Conservation (phyloP, 2,888 invertebrate genomes). For the Drosophila austrosaltans region DNA sequence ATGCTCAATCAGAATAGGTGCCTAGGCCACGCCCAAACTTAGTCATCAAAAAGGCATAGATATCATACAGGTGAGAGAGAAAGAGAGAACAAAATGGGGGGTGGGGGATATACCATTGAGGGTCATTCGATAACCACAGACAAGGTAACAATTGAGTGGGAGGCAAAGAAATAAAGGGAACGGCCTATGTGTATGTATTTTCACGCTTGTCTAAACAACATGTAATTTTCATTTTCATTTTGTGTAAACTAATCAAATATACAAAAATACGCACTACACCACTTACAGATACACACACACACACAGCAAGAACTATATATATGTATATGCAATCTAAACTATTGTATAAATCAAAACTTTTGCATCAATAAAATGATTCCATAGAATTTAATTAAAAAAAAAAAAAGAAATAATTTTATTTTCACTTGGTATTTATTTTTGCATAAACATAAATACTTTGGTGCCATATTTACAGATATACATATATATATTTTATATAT, state of each 20-base stretch:
- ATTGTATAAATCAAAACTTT: constrained; percentile 53
- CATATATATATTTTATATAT: not conserved
- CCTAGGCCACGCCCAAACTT: constrained; percentile 31
- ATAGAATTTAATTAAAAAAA: constrained; percentile 66
- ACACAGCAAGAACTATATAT: not conserved
- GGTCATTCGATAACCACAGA: constrained; percentile 25
- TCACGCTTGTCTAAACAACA: constrained; percentile 44
- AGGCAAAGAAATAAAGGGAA: constrained; percentile 5
- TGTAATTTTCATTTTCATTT: constrained; percentile 52
- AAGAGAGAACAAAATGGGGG: not conserved
- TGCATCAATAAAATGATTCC: constrained; percentile 59
- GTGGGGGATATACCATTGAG: not conserved
- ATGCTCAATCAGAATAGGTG: constrained; percentile 68
- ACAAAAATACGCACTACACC: constrained; percentile 34
- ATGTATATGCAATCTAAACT: not conserved
- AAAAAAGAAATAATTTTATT: constrained; percentile 31
- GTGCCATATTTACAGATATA: not conserved
- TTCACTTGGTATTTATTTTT: constrained; percentile 53
- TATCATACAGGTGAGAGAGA: not conserved
- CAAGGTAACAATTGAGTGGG: constrained; percentile 41
- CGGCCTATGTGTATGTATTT: constrained; percentile 10
- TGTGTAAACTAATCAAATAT: constrained; percentile 70
- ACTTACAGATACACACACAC: not conserved
- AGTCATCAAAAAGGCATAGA: constrained; percentile 23
- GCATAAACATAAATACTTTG: constrained; percentile 20